phyloP scores from a whole-genome alignment of 2,797 vertebrate species.

The Spinus olivaceus region DNA sequence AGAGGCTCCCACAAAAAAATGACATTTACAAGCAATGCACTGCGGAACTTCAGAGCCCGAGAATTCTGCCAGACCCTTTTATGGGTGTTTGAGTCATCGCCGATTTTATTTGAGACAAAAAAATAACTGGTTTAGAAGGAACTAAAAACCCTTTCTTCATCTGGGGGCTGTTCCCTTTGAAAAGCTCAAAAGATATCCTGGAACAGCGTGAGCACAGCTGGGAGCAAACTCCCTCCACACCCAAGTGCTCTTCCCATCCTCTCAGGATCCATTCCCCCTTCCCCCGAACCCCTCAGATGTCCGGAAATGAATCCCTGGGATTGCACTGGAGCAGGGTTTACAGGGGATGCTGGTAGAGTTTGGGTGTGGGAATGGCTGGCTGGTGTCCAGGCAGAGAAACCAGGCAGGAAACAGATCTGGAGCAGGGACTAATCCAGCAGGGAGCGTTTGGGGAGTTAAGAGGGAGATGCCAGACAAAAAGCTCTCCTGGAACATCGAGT shows the following conservation, averaged over 20 bases:
- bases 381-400: not conserved
- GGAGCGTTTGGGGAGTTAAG: fast-evolving
- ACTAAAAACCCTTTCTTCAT: not conserved
- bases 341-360: not conserved
- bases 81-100: not conserved
- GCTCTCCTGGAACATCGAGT: not conserved
- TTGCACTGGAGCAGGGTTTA: fast-evolving
- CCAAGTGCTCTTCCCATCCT: not conserved
- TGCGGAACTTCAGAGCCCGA: not conserved
- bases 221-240: not conserved
- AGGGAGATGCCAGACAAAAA: not conserved
- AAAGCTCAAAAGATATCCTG: not conserved
- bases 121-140: not conserved
- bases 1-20: not conserved
- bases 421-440: not conserved
- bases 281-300: not conserved
- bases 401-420: not conserved
- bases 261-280: not conserved
- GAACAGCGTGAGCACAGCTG: not conserved
- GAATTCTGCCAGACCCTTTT: not conserved
- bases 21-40: not conserved
- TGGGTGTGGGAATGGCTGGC: not conserved
- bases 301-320: not conserved
- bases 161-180: not conserved
- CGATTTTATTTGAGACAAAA: not conserved